phyloP scores from a whole-genome alignment of 2,113 vertebrate species.

The Dipodomys ordii region DNA sequence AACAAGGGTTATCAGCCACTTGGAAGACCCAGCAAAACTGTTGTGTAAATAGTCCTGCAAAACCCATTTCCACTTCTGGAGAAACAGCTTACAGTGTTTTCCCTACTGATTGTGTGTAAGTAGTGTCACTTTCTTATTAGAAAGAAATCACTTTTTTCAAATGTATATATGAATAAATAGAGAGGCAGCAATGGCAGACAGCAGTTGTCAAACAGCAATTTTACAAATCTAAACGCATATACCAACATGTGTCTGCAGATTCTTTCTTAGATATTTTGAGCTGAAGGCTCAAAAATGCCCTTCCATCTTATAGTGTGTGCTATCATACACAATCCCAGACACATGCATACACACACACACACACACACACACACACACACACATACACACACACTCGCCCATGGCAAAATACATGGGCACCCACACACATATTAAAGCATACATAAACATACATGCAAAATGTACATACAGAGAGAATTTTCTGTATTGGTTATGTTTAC shows the following conservation, averaged over 20 bases:
- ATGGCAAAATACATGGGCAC: neutral
- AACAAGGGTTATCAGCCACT: constrained; percentile 39
- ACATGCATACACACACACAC: neutral
- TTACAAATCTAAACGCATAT: neutral
- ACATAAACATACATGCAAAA: neutral
- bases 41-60: constrained; percentile 39
- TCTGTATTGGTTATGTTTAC: neutral
- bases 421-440: neutral
- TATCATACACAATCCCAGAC: neutral
- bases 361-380: neutral
- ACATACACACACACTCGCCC: neutral
- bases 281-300: neutral
- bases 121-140: neutral
- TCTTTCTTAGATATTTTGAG: neutral
- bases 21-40: constrained; percentile 21
- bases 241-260: neutral
- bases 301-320: neutral
- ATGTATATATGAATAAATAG: neutral
- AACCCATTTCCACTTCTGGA: constrained; percentile 51
- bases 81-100: constrained; percentile 3
- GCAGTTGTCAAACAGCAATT: constrained; percentile 1
- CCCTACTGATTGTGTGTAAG: neutral
- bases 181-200: neutral
- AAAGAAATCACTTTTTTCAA: neutral
- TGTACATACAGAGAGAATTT: neutral